Percentiles rank a stretch among this genome's conserved stretches.
Conservation (phyloP, 2,888 invertebrate genomes). For the Taenaris catops region DNA sequence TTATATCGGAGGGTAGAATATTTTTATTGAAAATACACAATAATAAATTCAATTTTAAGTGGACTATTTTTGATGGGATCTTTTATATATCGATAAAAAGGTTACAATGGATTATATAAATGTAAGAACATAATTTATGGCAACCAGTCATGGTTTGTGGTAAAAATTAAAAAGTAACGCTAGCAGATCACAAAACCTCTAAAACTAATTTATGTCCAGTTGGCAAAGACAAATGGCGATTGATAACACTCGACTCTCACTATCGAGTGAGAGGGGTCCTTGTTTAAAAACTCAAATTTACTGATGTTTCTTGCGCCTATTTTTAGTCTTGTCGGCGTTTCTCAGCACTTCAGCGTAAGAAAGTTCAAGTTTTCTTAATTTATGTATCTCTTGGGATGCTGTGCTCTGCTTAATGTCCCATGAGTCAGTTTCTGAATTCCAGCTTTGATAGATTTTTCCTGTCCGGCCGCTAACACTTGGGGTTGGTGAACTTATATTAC, state of each 20-base stretch:
- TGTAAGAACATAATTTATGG: conserved; percentile 56
- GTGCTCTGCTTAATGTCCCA: conserved; percentile 82
- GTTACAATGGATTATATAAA: conserved; percentile 53
- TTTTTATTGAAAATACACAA: conserved; percentile 20
- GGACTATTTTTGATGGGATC: conserved; percentile 24
- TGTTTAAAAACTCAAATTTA: conserved; percentile 47
- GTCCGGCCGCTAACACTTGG: conserved; percentile 74
- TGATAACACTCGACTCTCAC: conserved; percentile 67
- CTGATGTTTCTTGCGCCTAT: conserved; percentile 74
- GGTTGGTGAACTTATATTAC: conserved; percentile 80
- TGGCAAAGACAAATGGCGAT: conserved; percentile 76
- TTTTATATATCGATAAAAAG: conserved; percentile 29
- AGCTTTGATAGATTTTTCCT: conserved; percentile 70
- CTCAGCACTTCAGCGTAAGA: conserved; percentile 92
- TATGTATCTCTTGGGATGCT: conserved; percentile 91
- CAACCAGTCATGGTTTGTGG: conserved; percentile 67
- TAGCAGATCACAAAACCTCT: conserved; percentile 76
- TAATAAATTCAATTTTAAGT: conserved; percentile 21
- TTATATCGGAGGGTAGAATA: conserved; percentile 28
- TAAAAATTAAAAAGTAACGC: conserved; percentile 68
- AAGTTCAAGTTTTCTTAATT: conserved; percentile 88
- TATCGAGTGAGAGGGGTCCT: conserved; percentile 58
- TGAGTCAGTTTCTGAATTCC: conserved; percentile 69
- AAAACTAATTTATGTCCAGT: conserved; percentile 71
- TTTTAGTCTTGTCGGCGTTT: conserved; percentile 81